Evolutionary conservation across 1,140 invertebrate genomes (phyloP).

Genomic region (Drosophila neocordata): DNA sequence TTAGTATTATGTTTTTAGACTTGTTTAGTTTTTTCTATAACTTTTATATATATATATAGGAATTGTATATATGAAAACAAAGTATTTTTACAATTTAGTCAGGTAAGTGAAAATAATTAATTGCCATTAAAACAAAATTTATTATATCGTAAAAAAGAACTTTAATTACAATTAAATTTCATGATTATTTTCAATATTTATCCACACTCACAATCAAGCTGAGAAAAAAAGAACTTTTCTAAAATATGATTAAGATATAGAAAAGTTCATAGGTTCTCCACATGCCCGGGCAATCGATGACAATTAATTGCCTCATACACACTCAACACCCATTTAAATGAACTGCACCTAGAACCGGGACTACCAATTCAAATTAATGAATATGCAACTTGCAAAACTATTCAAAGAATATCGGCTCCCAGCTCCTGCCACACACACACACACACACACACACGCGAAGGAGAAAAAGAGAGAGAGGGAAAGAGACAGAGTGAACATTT

Average conservation of each 20-base stretch:
- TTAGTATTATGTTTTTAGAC: no score
- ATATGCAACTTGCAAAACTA: conserved; percentile 28
- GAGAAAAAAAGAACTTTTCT: no score
- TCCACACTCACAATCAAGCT: no score
- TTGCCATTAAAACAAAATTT: no score
- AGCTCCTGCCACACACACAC: conserved; percentile 39
- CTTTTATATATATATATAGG: no score
- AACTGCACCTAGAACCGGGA: conserved; percentile 16
- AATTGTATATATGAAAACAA: no score
- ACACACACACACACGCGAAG: neutral
- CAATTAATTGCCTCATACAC: conserved; percentile 44
- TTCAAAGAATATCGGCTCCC: conserved; percentile 31
- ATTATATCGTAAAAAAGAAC: no score
- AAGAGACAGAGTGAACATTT: conserved; percentile 17
- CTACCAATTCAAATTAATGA: conserved; percentile 9
- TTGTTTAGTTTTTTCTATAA: no score
- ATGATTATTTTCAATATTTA: no score
- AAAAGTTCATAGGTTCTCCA: conserved; percentile 5
- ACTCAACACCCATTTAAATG: conserved; percentile 41
- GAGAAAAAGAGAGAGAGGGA: conserved; percentile 4
- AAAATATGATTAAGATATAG: conserved; percentile 2
- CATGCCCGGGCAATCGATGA: conserved; percentile 23
- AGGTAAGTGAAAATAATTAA: no score
- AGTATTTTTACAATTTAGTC: no score
- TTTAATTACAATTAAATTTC: no score